A percentile compares a stretch with the other conserved stretches of the same genome.
These are phyloP conservation scores for Cheilosia vulpina DNA, from an alignment of 2,888 invertebrate species.

Conservation along the genomic window DNA sequence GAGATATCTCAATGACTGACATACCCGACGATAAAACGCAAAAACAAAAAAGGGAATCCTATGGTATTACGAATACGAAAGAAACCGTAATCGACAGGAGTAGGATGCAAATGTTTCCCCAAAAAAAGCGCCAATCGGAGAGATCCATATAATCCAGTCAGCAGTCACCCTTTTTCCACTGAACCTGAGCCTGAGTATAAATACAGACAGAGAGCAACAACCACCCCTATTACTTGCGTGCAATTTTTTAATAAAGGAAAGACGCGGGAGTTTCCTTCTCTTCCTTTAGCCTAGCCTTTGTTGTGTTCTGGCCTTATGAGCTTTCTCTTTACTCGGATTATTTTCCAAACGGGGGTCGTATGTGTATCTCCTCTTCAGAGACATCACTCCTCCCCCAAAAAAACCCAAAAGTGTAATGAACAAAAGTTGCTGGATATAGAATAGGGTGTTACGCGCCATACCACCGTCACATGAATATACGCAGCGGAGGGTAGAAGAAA, in stretches of 20 bases:
- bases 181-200: background rate
- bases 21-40: constrained; percentile 27
- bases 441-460: constrained; percentile 1
- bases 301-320: constrained; percentile 12
- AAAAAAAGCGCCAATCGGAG: constrained; percentile 27
- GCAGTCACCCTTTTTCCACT: constrained; percentile 47
- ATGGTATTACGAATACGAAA: background rate
- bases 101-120: constrained; percentile 35
- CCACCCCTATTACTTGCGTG: constrained; percentile 66
- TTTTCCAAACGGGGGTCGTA: constrained; percentile 14
- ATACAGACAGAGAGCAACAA: constrained; percentile 19
- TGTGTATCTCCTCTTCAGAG: constrained; percentile 8
- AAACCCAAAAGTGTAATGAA: background rate
- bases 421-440: background rate
- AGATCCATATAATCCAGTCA: constrained; percentile 38
- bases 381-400: constrained; percentile 26
- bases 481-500: constrained; percentile 39
- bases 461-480: constrained; percentile 8
- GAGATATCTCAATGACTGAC: constrained; percentile 60
- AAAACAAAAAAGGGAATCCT: background rate
- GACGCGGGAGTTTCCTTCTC: constrained; percentile 54
- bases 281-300: constrained; percentile 3
- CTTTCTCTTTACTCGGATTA: constrained; percentile 27
- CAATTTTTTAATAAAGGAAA: constrained; percentile 62
- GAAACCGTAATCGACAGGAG: constrained; percentile 21